A percentile compares a stretch with the other conserved stretches of the same genome.
phyloP scores from a whole-genome alignment of 2,888 invertebrate species.

The Ophion ellenae region DNA sequence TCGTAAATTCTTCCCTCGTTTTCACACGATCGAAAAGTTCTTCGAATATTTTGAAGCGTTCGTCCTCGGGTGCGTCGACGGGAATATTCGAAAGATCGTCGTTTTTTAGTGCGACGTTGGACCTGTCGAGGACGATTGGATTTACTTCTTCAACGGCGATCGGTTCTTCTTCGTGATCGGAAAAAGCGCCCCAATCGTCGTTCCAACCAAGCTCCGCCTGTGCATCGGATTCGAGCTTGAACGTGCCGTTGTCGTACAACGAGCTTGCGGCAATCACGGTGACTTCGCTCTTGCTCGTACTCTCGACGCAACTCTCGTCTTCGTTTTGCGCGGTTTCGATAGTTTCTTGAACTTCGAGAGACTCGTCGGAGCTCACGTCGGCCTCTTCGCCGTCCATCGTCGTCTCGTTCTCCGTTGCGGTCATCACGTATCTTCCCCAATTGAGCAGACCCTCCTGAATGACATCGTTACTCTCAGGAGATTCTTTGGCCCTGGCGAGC shows the following conservation, averaged over 20 bases:
- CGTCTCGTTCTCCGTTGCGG: not conserved
- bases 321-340: constrained; percentile 15
- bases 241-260: constrained; percentile 51
- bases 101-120: constrained; percentile 11
- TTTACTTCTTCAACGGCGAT: constrained; percentile 59
- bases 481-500: constrained; percentile 52
- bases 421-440: constrained; percentile 66
- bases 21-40: constrained; percentile 70
- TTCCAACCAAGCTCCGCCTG: constrained; percentile 71
- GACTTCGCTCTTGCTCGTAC: constrained; percentile 17
- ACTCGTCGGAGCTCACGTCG: constrained; percentile 30
- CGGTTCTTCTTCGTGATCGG: constrained; percentile 71
- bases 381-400: constrained; percentile 34
- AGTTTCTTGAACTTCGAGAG: constrained; percentile 1
- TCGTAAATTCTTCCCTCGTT: constrained; percentile 72
- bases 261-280: constrained; percentile 29
- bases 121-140: constrained; percentile 54
- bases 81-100: constrained; percentile 48
- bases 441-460: constrained; percentile 68
- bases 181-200: constrained; percentile 79
- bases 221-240: constrained; percentile 43
- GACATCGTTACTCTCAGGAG: constrained; percentile 48
- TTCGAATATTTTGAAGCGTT: constrained; percentile 74
- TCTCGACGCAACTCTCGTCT: constrained; percentile 39
- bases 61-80: constrained; percentile 71